A percentile compares a stretch with the other conserved stretches of the same genome.
Evolutionary conservation across 2,113 vertebrate species (phyloP).

Genomic region (Panthera leo): DNA sequence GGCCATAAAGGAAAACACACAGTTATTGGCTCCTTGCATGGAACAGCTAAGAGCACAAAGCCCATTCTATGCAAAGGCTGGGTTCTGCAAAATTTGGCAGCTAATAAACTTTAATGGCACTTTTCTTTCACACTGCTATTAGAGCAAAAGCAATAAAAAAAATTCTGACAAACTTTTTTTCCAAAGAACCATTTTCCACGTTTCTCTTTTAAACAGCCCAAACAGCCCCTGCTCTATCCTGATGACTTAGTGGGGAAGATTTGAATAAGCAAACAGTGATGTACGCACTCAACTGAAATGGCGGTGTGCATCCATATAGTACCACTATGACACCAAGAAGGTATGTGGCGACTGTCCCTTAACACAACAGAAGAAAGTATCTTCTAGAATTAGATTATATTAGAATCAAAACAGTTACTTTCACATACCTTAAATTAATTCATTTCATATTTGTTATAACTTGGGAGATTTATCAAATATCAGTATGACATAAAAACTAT

Average conservation of each 20-base stretch:
- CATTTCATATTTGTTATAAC: not conserved
- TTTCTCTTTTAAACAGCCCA: constrained; percentile 33
- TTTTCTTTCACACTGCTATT: constrained; percentile 68
- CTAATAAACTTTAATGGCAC: constrained; percentile 74
- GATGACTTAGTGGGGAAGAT: constrained; percentile 38
- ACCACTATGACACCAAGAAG: not conserved
- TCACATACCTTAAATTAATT: not conserved
- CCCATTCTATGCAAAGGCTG: constrained; percentile 38
- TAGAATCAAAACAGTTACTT: not conserved
- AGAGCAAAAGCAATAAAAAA: constrained; percentile 66
- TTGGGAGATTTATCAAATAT: not conserved
- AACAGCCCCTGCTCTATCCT: not conserved
- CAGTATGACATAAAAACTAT: not conserved
- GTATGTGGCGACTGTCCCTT: not conserved
- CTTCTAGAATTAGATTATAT: not conserved
- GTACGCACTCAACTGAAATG: not conserved
- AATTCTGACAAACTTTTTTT: constrained; percentile 24
- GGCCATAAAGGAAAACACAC: constrained; percentile 9
- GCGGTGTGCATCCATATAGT: too few relatives aligned
- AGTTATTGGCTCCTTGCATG: not conserved
- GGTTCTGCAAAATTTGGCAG: constrained; percentile 62
- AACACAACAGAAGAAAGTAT: not conserved
- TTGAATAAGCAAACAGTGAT: constrained; percentile 9
- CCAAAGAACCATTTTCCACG: constrained; percentile 13
- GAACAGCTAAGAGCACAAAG: constrained; percentile 58